Conservation (phyloP, 2,797 vertebrate genomes). For the Myotis pilosus region DNA sequence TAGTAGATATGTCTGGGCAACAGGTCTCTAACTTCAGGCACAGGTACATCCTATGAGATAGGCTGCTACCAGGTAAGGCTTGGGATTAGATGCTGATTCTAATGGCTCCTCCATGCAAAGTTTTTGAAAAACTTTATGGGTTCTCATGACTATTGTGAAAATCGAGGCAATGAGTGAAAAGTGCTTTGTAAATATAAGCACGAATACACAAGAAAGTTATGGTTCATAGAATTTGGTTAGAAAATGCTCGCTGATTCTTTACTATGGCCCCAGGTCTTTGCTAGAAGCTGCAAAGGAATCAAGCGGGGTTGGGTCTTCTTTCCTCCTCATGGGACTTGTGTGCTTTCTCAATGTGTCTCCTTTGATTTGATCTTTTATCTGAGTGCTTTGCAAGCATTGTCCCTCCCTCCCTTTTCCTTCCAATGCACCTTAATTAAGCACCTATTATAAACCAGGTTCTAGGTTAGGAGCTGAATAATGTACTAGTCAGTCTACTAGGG, state of each 20-base stretch:
- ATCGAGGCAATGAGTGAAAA: neutral
- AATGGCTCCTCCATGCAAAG: neutral
- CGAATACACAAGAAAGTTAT: neutral
- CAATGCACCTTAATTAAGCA: neutral
- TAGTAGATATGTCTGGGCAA: neutral
- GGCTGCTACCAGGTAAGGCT: neutral
- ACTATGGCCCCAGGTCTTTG: neutral
- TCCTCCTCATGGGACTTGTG: neutral
- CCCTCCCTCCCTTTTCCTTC: neutral
- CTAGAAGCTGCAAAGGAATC: neutral
- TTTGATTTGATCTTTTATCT: no score
- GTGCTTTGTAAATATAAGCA: neutral
- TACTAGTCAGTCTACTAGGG: neutral
- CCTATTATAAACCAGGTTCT: neutral
- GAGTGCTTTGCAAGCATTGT: neutral
- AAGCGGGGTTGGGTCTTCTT: neutral
- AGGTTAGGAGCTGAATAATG: neutral
- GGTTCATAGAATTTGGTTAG: neutral
- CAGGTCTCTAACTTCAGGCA: neutral
- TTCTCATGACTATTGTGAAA: neutral
- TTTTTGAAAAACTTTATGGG: neutral
- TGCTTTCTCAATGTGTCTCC: neutral
- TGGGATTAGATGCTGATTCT: neutral
- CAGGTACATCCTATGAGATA: fast-evolving
- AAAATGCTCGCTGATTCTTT: neutral